Conservation (phyloP, 2,113 vertebrate genomes). For the Eidolon helvum region DNA sequence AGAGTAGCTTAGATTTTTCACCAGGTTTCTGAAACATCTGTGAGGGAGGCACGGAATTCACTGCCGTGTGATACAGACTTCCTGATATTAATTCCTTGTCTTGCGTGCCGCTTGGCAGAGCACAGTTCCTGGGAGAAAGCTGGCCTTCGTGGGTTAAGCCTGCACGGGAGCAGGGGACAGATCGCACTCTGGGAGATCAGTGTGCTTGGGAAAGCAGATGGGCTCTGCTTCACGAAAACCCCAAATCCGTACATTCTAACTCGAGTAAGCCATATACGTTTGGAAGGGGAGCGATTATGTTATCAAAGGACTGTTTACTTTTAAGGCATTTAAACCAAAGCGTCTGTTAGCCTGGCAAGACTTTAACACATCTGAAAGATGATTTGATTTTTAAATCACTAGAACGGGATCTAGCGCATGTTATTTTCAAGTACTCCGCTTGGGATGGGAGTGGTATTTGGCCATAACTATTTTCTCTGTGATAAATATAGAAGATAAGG, state of each 20-base stretch:
- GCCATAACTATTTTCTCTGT: neutral
- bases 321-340: neutral
- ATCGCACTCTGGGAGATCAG: neutral
- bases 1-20: neutral
- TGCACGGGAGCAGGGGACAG: fast-evolving
- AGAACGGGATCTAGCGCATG: neutral
- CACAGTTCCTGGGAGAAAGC: neutral
- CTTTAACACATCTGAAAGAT: neutral
- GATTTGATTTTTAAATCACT: neutral
- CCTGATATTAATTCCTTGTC: fast-evolving
- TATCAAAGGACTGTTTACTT: neutral
- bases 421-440: neutral
- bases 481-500: neutral
- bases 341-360: neutral
- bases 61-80: fast-evolving
- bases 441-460: neutral
- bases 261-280: neutral
- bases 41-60: neutral
- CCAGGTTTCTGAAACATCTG: neutral
- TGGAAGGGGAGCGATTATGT: neutral
- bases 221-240: neutral
- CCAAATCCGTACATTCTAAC: neutral
- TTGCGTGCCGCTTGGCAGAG: neutral
- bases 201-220: neutral
- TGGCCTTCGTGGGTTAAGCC: neutral